phyloP scores from a whole-genome alignment of 2,888 invertebrate species.

The Nomada fabriciana region DNA sequence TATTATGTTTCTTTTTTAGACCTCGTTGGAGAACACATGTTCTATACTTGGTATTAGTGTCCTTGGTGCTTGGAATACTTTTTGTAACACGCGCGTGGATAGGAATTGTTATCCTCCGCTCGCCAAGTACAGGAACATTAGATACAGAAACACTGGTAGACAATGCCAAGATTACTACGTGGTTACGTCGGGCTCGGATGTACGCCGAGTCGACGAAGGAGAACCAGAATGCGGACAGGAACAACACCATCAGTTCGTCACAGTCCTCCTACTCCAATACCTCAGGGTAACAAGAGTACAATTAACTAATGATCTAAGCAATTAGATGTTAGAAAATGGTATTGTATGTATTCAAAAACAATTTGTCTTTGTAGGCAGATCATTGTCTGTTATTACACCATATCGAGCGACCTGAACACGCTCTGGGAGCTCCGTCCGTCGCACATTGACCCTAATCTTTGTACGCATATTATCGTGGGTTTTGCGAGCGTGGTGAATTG shows the following conservation, averaged over 20 bases:
- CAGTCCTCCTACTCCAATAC: constrained; percentile 57
- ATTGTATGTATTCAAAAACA: not conserved
- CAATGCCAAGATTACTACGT: constrained; percentile 76
- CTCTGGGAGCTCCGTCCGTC: constrained; percentile 85
- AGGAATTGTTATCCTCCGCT: constrained; percentile 60
- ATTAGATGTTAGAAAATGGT: not conserved
- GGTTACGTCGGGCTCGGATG: constrained; percentile 78
- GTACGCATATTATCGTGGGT: constrained; percentile 93
- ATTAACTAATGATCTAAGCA: not conserved
- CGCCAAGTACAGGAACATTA: constrained; percentile 37
- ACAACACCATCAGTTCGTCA: constrained; percentile 70
- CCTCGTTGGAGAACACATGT: constrained; percentile 71
- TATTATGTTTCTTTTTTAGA: constrained; percentile 51
- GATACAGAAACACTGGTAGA: constrained; percentile 50
- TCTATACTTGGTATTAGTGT: constrained; percentile 66
- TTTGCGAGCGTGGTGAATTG: constrained; percentile 89
- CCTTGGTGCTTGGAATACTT: constrained; percentile 65
- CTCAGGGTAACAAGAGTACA: constrained; percentile 55
- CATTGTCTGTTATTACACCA: constrained; percentile 90
- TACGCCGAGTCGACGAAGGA: constrained; percentile 78
- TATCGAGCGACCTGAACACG: constrained; percentile 84
- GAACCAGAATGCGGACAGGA: constrained; percentile 76
- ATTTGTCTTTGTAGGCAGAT: constrained; percentile 69
- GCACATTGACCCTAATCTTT: constrained; percentile 89
- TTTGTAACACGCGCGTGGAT: constrained; percentile 70